Percentiles rank a stretch among this genome's conserved stretches.
Conservation (phyloP, 2,113 vertebrate genomes). For the Nothocercus julius region DNA sequence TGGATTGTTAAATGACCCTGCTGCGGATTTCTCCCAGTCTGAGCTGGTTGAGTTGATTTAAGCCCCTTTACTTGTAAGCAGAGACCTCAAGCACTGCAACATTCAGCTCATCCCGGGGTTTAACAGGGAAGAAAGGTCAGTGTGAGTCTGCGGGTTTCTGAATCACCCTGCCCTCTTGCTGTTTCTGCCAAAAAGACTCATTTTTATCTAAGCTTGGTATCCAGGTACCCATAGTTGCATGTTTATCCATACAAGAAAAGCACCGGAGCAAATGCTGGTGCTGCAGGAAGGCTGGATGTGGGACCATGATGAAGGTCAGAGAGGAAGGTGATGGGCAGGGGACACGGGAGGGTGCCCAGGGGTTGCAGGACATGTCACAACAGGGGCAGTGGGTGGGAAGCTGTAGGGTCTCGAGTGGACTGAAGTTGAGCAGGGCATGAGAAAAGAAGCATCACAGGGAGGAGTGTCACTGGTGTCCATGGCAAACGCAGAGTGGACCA, state of each 20-base stretch:
- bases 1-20: background rate
- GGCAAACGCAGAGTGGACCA: background rate
- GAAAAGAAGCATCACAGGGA: background rate
- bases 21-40: background rate
- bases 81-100: accelerated
- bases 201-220: background rate
- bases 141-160: accelerated
- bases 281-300: background rate
- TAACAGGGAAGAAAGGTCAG: too few species aligned
- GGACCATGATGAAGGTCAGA: background rate
- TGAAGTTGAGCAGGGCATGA: background rate
- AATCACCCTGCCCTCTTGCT: background rate
- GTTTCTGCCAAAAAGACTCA: background rate
- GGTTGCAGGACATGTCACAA: too few species aligned
- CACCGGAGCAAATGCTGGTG: background rate
- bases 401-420: background rate
- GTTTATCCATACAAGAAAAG: background rate
- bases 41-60: background rate
- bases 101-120: accelerated
- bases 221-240: accelerated
- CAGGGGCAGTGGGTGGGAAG: background rate
- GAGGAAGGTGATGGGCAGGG: too few species aligned
- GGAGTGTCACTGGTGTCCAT: background rate
- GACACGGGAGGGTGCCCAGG: too few species aligned
- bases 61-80: background rate